Evolutionary conservation across 2,888 invertebrate species (phyloP).

Genomic region (Orgyia antiqua): DNA sequence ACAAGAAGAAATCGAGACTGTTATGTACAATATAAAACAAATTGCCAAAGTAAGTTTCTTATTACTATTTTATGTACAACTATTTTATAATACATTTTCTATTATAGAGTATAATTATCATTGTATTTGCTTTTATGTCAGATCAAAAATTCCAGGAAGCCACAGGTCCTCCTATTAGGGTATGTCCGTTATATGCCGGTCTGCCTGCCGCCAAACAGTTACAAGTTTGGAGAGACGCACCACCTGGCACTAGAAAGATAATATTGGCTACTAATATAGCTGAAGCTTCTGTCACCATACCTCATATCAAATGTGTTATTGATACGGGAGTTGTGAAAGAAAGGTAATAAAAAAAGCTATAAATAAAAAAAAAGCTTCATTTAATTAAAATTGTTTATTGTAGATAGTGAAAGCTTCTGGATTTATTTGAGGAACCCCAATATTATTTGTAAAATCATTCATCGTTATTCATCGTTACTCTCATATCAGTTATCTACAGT

Average conservation of each 20-base stretch:
- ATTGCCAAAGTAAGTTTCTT: slow-evolving; percentile 79
- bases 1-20: slow-evolving; percentile 97
- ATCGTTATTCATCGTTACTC: no score
- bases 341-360: slow-evolving; percentile 78
- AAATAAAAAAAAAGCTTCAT: no score
- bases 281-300: slow-evolving; percentile 98
- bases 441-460: no score
- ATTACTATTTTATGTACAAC: no score
- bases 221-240: slow-evolving; percentile 87
- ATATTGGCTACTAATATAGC: slow-evolving; percentile 98
- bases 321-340: slow-evolving; percentile 96
- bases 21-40: slow-evolving; percentile 84
- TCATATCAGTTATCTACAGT: no score
- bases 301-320: slow-evolving; percentile 92
- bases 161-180: slow-evolving; percentile 82
- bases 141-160: slow-evolving; percentile 61
- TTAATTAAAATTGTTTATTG: no score
- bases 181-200: slow-evolving; percentile 94
- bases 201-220: slow-evolving; percentile 91
- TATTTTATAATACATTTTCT: no score
- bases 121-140: slow-evolving; percentile 28
- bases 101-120: no score
- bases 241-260: slow-evolving; percentile 89
- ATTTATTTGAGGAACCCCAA: no score
- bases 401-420: no score